Percentiles rank a stretch among this genome's conserved stretches.
phyloP scores from a whole-genome alignment of 2,797 vertebrate genomes.

The Takifugu rubripes region DNA sequence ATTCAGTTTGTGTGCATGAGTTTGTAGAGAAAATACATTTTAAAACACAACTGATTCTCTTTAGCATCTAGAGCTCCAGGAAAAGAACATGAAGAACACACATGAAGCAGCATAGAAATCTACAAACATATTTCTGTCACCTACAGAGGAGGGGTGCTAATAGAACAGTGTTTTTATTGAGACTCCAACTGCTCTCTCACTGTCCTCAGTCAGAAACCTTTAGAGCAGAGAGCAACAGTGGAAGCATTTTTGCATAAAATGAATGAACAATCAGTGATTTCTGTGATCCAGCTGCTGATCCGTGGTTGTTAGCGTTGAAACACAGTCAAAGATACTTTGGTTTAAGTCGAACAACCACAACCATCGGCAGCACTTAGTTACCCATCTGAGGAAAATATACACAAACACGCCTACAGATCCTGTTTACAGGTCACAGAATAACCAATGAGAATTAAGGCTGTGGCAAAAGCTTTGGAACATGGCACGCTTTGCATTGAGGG shows the following conservation, averaged over 20 bases:
- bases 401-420: constrained; percentile 31
- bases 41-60: constrained; percentile 26
- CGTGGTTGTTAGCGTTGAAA: neutral
- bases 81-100: constrained; percentile 21
- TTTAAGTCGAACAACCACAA: constrained; percentile 28
- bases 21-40: constrained; percentile 32
- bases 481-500: constrained; percentile 13
- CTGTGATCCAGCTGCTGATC: constrained; percentile 3
- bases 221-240: neutral
- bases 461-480: constrained; percentile 38
- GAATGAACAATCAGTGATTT: constrained; percentile 6
- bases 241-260: constrained; percentile 1
- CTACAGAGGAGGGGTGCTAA: constrained; percentile 18
- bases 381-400: neutral
- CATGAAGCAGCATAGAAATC: constrained; percentile 18
- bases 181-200: neutral
- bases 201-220: too few relatives aligned
- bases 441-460: constrained; percentile 31
- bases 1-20: constrained; percentile 18
- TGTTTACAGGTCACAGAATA: constrained; percentile 18
- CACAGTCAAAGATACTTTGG: constrained; percentile 10
- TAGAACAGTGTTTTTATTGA: constrained; percentile 12
- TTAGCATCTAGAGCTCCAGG: constrained; percentile 17
- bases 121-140: constrained; percentile 10
- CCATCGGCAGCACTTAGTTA: constrained; percentile 44